Base-by-base conservation (phyloP, 2,113 vertebrate genomes). In the Loxodonta africana region DNA sequence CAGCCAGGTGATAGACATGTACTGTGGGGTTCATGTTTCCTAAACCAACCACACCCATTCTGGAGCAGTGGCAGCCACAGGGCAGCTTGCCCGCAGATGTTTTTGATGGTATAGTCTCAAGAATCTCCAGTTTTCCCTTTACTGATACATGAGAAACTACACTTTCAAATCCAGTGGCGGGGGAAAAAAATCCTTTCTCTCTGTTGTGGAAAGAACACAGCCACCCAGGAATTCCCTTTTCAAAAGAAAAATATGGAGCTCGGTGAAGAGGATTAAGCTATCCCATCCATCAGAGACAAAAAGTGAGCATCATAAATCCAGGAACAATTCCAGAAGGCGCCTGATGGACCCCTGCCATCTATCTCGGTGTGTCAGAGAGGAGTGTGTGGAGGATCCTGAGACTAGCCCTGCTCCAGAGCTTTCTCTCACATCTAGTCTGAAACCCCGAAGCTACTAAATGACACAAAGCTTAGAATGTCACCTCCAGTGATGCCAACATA, bases 201-300 rank as follows among this genome's bases (percentile, higher is more conserved):
- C 65, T 94, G 41, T 48, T 69, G 20, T 81, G 60, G 71, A 90
- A 88, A 95, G 62, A 74, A 63, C 91, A 62, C 10, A 62, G 63
- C 57, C 46, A 88, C 46, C 15, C 41, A 62, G 63, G 65, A 77
- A 62, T 87, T 92, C 41, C 65, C 51, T 46, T 65, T 41, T 86
- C 25, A 94, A 67, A 94, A 78, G 73, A 94, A 88, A 97, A 95
- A 69, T 51, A 83, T 5, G 8, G 9, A 15, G 18, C 37, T 88
- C 37, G 57, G 73, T 51, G 26, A 90, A 88, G 41, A 88, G n/a
- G 8, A 92, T 87, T 90, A 95, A 97, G 74, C 46, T 81, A 57
- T 17, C 5, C 74, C 81, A 97, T 97, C 89, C 84, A 92, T 95
- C 95, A 96, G 81, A 90, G 78, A 83, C 69, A 63, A 88, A 69